Base-by-base conservation (phyloP, 2,797 vertebrate genomes). In the Podargus strigoides region DNA sequence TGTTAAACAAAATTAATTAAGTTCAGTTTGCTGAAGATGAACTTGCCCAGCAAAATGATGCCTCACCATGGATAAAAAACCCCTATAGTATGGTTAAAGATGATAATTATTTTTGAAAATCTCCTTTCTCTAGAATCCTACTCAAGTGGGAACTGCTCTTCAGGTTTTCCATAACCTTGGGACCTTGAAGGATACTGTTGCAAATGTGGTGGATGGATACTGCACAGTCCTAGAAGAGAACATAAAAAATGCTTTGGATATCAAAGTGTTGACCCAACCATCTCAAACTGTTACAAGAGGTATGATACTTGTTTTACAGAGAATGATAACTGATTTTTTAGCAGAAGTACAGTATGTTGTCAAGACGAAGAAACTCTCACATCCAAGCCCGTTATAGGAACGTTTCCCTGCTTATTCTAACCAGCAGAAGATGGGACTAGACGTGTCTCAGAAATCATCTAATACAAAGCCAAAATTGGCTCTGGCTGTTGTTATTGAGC, bases 111-210 rank as follows among this genome's bases (percentile, higher is more conserved):
- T 94, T 95, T 70, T 84, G 1, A 37, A 49, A 82, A 53, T 80
- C 50, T 77, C 84, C 75, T 87, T 89, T 58, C 39, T 63, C 58
- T 97, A 99, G 99, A 99, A 99, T 96, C 99, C 99, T 32, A 99
- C 98, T 72, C 99, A 99, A 97, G 99, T 99, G 3, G 99, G 99
- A 85, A 99, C 99, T 6, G 99, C 99, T 47, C 98, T 99, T 92
- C 99, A 99, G 97, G 99, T 99, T 91, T 99, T 99, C 95, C 98
- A 99, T 85, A 99, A 99, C 94, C 98, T 99, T 72, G 99, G 99
- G 73, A 99, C 97, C 94, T 97, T 99, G 75, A 98, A 98, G 92
- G 98, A 98, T 89, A 99, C 98, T 28, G 98, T 99, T 89, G 96
- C 94, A 76, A 98, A 81, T 37, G 98, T 99, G 19, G 98, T 99